Conservation (phyloP, 2,888 invertebrate species). For the Eulithis prunata region DNA sequence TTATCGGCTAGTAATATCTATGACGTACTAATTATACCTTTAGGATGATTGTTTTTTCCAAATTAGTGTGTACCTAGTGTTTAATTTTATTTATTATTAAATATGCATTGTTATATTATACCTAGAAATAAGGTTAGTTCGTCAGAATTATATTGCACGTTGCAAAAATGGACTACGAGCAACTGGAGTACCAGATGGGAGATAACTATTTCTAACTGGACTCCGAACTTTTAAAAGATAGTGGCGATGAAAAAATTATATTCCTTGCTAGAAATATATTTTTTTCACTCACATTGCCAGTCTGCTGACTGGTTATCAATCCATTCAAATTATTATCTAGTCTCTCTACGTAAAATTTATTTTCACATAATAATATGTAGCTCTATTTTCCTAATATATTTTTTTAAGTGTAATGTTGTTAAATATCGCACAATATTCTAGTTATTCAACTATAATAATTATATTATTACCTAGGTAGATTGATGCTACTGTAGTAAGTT, state of each 20-base stretch:
- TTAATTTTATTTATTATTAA: slow-evolving; percentile 6
- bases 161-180: not conserved
- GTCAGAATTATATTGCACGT: not conserved
- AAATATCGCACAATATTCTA: slow-evolving; percentile 14
- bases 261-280: not conserved
- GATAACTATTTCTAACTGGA: not conserved
- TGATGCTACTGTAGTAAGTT: slow-evolving; percentile 8
- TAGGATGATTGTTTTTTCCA: slow-evolving; percentile 8
- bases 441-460: not conserved
- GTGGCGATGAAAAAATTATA: not conserved
- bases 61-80: slow-evolving; percentile 1
- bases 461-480: slow-evolving; percentile 5
- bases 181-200: not conserved
- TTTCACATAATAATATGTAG: not conserved
- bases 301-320: not conserved
- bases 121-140: not conserved
- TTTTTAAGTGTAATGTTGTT: not conserved
- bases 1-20: not conserved
- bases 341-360: slow-evolving; percentile 15
- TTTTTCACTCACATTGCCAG: too few relatives aligned
- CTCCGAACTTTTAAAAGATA: not conserved
- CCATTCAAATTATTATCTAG: slow-evolving; percentile 25
- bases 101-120: slow-evolving; percentile 6
- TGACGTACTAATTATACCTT: slow-evolving; percentile 1
- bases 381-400: not conserved